Percentiles rank a stretch among this genome's conserved stretches.
Evolutionary conservation across 2,113 vertebrate species (phyloP).

Genomic region (Varanus salvator): DNA sequence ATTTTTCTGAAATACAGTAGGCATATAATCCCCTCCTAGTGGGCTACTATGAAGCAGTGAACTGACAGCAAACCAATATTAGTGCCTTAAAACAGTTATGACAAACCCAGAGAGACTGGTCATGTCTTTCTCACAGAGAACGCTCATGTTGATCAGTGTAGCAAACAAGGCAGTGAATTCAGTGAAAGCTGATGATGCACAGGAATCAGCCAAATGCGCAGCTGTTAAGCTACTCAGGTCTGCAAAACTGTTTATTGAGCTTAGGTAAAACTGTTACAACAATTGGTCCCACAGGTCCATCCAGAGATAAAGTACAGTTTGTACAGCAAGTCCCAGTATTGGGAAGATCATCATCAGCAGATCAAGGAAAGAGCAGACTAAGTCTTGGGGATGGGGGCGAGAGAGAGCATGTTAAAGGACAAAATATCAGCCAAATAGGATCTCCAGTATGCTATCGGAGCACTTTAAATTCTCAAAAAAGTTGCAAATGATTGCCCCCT

Average conservation of each 20-base stretch:
- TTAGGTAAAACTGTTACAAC: neutral
- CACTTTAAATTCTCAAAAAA: neutral
- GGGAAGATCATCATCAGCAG: neutral
- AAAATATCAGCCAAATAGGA: neutral
- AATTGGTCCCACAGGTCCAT: neutral
- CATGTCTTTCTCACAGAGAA: neutral
- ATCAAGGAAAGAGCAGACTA: neutral
- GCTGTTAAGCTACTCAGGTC: neutral
- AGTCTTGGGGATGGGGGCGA: neutral
- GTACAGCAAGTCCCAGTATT: neutral
- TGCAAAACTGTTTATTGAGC: neutral
- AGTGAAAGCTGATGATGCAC: neutral
- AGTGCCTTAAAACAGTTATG: neutral
- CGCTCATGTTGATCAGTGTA: neutral
- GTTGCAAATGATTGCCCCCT: neutral
- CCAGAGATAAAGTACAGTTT: neutral
- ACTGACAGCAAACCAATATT: neutral
- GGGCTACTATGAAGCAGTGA: neutral
- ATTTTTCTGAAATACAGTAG: no score
- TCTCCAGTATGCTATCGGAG: neutral
- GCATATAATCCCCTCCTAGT: no score
- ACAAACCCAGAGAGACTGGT: neutral
- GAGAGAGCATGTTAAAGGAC: neutral
- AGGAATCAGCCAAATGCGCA: neutral
- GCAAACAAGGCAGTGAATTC: neutral